Evolutionary conservation across 2,888 invertebrate genomes (phyloP).

Genomic region (Eugnorisma glareosa): DNA sequence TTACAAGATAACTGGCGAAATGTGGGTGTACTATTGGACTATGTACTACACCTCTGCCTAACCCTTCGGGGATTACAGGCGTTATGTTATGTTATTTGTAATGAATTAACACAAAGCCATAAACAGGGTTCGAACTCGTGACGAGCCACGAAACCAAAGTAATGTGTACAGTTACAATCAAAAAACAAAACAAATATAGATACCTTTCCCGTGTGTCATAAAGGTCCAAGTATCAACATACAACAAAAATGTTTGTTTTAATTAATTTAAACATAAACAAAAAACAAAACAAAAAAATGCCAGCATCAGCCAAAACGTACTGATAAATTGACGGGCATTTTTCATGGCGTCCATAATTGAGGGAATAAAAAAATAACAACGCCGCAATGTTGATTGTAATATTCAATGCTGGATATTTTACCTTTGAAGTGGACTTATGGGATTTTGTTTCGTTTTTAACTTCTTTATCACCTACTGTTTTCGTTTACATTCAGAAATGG

Average conservation of each 20-base stretch:
- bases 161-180: neutral
- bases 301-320: constrained; percentile 25
- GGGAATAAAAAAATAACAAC: constrained; percentile 55
- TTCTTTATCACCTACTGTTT: constrained; percentile 28
- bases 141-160: neutral
- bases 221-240: constrained; percentile 18
- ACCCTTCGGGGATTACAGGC: too few relatives aligned
- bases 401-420: constrained; percentile 51
- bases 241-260: constrained; percentile 54
- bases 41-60: too few relatives aligned
- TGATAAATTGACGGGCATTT: constrained; percentile 57
- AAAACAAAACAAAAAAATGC: constrained; percentile 32
- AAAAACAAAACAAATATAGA: neutral
- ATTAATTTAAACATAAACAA: constrained; percentile 51
- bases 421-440: constrained; percentile 40
- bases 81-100: too few relatives aligned
- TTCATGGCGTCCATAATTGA: constrained; percentile 57
- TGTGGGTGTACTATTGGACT: too few relatives aligned
- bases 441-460: constrained; percentile 6
- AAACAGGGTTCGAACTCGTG: neutral
- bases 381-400: constrained; percentile 56
- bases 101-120: neutral
- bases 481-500: constrained; percentile 4
- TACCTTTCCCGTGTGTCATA: neutral
- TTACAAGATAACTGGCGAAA: too few relatives aligned